Percentiles rank a stretch among this genome's conserved stretches.
These are phyloP conservation scores for Menidia menidia DNA, from an alignment of 2,797 vertebrate genomes.

Conservation along the genomic window DNA sequence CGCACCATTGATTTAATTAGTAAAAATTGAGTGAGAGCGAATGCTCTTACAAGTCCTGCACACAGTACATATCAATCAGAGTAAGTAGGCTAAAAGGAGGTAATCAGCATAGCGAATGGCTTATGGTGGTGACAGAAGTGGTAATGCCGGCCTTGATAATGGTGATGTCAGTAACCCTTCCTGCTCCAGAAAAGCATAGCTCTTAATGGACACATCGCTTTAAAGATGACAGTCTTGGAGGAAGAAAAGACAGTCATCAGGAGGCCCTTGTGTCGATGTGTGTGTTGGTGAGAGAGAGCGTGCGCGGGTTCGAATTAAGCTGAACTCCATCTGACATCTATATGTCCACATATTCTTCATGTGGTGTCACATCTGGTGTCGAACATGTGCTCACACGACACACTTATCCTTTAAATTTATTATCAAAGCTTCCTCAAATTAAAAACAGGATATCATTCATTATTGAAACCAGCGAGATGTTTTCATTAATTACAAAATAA, in stretches of 20 bases:
- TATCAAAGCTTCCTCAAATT: constrained; percentile 33
- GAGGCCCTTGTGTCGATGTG: constrained; percentile 81
- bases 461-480: constrained; percentile 34
- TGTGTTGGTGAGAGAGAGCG: constrained; percentile 8
- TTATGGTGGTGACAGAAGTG: constrained; percentile 92
- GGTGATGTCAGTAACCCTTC: constrained; percentile 93
- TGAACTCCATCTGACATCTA: constrained; percentile 62
- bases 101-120: constrained; percentile 85
- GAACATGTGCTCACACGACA: constrained; percentile 86
- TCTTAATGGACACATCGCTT: constrained; percentile 94
- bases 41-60: constrained; percentile 81
- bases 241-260: constrained; percentile 88
- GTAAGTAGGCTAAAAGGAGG: constrained; percentile 83
- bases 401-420: constrained; percentile 55
- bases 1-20: constrained; percentile 84
- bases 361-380: constrained; percentile 64
- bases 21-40: constrained; percentile 78
- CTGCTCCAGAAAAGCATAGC: constrained; percentile 86
- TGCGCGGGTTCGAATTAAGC: constrained; percentile 37
- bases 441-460: constrained; percentile 20
- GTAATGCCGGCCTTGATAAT: constrained; percentile 95
- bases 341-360: constrained; percentile 56
- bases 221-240: constrained; percentile 93
- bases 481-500: constrained; percentile 57
- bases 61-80: constrained; percentile 84